Evolutionary conservation across 2,797 vertebrate species (phyloP).

Genomic region (Ataeniobius toweri): DNA sequence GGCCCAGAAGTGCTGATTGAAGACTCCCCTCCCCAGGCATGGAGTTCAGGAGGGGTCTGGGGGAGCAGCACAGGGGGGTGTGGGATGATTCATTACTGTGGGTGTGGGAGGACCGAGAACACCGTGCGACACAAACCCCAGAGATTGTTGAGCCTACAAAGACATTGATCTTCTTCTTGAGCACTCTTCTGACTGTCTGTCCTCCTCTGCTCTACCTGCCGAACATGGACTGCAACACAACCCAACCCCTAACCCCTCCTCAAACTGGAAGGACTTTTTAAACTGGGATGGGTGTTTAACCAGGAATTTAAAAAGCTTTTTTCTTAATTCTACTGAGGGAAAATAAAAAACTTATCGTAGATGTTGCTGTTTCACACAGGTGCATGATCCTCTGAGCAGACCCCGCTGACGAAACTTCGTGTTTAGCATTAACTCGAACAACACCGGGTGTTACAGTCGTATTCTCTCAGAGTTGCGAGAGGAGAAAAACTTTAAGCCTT

Average conservation of each 20-base stretch:
- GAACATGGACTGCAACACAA: constrained; percentile 71
- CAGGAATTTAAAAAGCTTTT: constrained; percentile 45
- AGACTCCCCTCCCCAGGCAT: constrained; percentile 30
- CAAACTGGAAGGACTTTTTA: constrained; percentile 36
- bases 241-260: constrained; percentile 28
- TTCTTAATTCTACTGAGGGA: constrained; percentile 49
- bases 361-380: constrained; percentile 39
- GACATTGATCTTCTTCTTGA: constrained; percentile 61
- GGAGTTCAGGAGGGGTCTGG: constrained; percentile 63
- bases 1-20: constrained; percentile 83
- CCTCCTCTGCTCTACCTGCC: constrained; percentile 63
- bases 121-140: constrained; percentile 51
- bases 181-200: constrained; percentile 52
- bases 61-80: constrained; percentile 47
- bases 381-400: constrained; percentile 40
- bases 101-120: constrained; percentile 31
- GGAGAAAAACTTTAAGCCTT: constrained; percentile 22
- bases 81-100: constrained; percentile 37
- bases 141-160: constrained; percentile 61
- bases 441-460: constrained; percentile 12
- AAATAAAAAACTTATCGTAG: constrained; percentile 42
- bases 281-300: constrained; percentile 3
- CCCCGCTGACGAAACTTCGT: constrained; percentile 20
- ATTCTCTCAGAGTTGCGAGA: constrained; percentile 29
- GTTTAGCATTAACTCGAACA: constrained; percentile 32